Conservation (phyloP, 2,888 invertebrate species). For the Trachelus iudaicus region DNA sequence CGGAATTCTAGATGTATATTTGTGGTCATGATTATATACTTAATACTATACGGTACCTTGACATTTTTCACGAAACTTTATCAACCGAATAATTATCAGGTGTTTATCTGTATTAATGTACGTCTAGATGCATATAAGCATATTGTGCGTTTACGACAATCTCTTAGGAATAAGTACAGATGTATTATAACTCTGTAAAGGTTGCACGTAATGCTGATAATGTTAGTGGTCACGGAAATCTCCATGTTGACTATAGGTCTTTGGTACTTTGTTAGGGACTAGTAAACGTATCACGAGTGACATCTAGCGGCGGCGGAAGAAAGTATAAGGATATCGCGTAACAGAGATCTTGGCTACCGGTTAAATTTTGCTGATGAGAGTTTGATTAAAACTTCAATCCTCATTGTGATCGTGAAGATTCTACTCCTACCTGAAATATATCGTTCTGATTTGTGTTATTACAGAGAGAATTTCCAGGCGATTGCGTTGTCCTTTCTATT, state of each 20-base stretch:
- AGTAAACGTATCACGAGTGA: background rate
- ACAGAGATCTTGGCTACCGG: background rate
- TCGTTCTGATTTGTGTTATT: background rate
- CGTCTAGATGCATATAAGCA: background rate
- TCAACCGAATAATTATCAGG: background rate
- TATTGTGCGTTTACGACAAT: background rate
- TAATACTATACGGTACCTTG: background rate
- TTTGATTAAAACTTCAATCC: too few species aligned
- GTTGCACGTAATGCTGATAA: background rate
- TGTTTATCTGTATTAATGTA: background rate
- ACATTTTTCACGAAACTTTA: background rate
- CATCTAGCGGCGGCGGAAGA: background rate
- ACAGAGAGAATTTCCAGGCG: background rate
- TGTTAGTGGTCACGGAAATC: background rate
- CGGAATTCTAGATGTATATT: background rate
- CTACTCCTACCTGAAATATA: background rate
- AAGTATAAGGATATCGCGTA: background rate
- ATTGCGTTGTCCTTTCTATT: background rate
- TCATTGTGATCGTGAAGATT: background rate
- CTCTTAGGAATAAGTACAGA: background rate
- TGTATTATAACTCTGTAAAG: background rate
- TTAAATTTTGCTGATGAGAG: background rate
- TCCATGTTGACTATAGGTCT: background rate
- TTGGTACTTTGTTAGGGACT: background rate
- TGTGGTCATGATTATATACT: background rate